Evolutionary conservation across 1,140 invertebrate species (phyloP), one percentile per base, ranked within the genome.

Genomic region (Lutraria rhynchaena): DNA sequence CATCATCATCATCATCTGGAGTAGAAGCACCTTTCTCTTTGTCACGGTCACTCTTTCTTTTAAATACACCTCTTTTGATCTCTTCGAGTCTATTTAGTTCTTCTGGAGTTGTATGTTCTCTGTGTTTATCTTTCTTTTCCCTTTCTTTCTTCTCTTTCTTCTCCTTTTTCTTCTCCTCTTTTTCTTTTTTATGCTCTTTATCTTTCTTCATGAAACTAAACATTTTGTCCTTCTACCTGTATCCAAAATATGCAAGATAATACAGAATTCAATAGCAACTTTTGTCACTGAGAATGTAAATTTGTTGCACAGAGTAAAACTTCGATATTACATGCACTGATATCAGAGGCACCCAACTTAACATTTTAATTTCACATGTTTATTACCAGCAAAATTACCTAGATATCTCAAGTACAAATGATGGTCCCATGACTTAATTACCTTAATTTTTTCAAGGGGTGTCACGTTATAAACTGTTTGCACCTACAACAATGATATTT

Each of bases 121-220:
- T 87, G 49, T 92, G 90, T 51, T 93, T 92, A 75, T 92, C 92
- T 24, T 92, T 89, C 51, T 92, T 88, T 49, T 93, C 91, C 35
- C 95, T 95, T 85, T 96, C 94, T 67, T 96, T 94, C 61, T 96
- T 94, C 77, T 97, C 96, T 80, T 95, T 93, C 90, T 96, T 95
- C 90, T 96, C 95, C 84, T 95, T 94, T 63, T 91, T 92, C 89
- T 95, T 94, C 87, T 96, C 96, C 82, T 96, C 94, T 90, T 97
- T 96, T 90, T 97, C 97, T 89, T 97, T 96, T 83, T 97, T 97
- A 89, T 97, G 96, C 83, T 97, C 96, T 46, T 90, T 89, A 61
- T 92, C 89, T 85, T 93, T 93, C 78, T 90, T 91, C 86, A 88
- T 91, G 85, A 92, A 92, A 76, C 86, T 90, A 80, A 93, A 92